These are phyloP conservation scores for Andricus grossulariae DNA, from an alignment of 1,140 invertebrate genomes.

Conservation along the genomic window DNA sequence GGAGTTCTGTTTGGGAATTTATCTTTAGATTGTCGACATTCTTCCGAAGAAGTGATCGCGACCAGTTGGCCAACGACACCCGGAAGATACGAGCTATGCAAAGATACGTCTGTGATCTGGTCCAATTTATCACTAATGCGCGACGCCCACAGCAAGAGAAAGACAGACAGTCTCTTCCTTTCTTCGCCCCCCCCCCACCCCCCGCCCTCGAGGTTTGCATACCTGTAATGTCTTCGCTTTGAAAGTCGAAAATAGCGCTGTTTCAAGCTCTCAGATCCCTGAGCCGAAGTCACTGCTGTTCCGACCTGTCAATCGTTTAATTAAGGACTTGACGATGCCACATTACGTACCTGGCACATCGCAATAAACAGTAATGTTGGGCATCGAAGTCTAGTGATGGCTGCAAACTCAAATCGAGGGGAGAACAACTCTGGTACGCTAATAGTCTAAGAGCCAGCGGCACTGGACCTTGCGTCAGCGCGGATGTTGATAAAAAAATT, in stretches of 20 bases:
- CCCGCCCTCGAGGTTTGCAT: slow-evolving; percentile 39
- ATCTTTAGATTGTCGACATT: slow-evolving; percentile 69
- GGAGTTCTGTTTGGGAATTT: slow-evolving; percentile 43
- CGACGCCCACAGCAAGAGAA: slow-evolving; percentile 66
- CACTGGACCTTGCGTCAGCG: too few species aligned
- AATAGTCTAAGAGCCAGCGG: too few species aligned
- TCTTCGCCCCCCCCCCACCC: not conserved
- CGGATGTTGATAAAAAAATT: too few species aligned
- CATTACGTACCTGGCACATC: slow-evolving; percentile 43
- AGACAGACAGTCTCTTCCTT: slow-evolving; percentile 46
- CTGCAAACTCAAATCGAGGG: slow-evolving; percentile 22
- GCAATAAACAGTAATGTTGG: slow-evolving; percentile 48
- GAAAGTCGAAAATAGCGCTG: slow-evolving; percentile 67
- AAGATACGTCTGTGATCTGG: slow-evolving; percentile 68
- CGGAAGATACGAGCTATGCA: slow-evolving; percentile 66
- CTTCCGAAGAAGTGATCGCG: slow-evolving; percentile 65
- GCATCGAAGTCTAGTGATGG: not conserved
- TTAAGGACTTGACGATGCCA: slow-evolving; percentile 60
- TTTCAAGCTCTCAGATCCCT: slow-evolving; percentile 52
- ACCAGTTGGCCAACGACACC: slow-evolving; percentile 69
- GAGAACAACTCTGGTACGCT: slow-evolving; percentile 36
- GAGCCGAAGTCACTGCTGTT: slow-evolving; percentile 49
- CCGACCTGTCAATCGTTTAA: slow-evolving; percentile 69
- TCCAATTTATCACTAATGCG: slow-evolving; percentile 72
- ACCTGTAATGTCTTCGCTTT: slow-evolving; percentile 53